Conservation (phyloP, 2,113 vertebrate genomes). For the rat (Rattus norvegicus) region GRCr8 NC_086030.1:41669001-41669500, state of each 20-base stretch:
- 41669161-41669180: background rate
- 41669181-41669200: background rate
- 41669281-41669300: slow-evolving; percentile 22
- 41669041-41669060: background rate
- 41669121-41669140: background rate
- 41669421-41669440: background rate
- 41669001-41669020: accelerated
- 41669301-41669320: background rate
- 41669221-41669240: background rate
- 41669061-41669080: accelerated
- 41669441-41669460: accelerated
- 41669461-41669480: accelerated
- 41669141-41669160: background rate
- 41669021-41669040: too few species aligned
- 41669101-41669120: background rate
- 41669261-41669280: background rate
- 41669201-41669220: background rate
- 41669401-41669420: accelerated
- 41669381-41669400: background rate
- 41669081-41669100: background rate
- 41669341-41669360: background rate
- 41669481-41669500: accelerated
- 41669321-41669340: background rate
- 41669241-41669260: background rate
- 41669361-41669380: background rate